Percentiles rank a stretch among this genome's conserved stretches.
phyloP scores from a whole-genome alignment of 1,140 invertebrate species.

The Chlorops oryzae region DNA sequence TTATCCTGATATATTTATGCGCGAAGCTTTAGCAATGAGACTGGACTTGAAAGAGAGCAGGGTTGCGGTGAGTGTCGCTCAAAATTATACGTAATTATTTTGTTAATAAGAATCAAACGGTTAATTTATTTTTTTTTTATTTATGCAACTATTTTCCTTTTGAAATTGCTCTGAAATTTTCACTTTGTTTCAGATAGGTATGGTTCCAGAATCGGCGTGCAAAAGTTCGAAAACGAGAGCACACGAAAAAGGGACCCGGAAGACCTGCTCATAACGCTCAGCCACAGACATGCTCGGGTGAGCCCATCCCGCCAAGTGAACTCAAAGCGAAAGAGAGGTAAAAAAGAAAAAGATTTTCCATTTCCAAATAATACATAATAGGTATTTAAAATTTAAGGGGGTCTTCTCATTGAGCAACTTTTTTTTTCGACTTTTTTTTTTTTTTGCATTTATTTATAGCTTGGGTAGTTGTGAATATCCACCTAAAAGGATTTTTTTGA shows the following conservation, averaged over 20 bases:
- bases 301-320: conserved; percentile 93
- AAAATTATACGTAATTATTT: background rate
- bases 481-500: too few relatives aligned
- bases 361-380: conserved; percentile 7
- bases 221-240: conserved; percentile 98
- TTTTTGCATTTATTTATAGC: too few relatives aligned
- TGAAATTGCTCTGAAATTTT: conserved; percentile 38
- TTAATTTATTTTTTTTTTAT: too few relatives aligned
- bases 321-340: conserved; percentile 78
- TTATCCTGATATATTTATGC: conserved; percentile 98
- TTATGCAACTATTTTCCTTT: too few relatives aligned
- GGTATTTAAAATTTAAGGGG: too few relatives aligned
- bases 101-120: too few relatives aligned
- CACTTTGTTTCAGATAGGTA: conserved; percentile 65
- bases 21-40: conserved; percentile 89
- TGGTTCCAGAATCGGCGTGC: conserved; percentile 99
- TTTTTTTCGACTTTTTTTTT: too few relatives aligned
- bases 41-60: conserved; percentile 95
- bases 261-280: conserved; percentile 97
- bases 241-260: conserved; percentile 97
- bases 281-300: conserved; percentile 94
- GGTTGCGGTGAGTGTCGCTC: conserved; percentile 81
- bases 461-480: too few relatives aligned
- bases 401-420: too few relatives aligned
- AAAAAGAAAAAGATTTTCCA: too few relatives aligned